A percentile compares a stretch with the other conserved stretches of the same genome.
phyloP scores from a whole-genome alignment of 2,888 invertebrate species.

The Drosophila merina region DNA sequence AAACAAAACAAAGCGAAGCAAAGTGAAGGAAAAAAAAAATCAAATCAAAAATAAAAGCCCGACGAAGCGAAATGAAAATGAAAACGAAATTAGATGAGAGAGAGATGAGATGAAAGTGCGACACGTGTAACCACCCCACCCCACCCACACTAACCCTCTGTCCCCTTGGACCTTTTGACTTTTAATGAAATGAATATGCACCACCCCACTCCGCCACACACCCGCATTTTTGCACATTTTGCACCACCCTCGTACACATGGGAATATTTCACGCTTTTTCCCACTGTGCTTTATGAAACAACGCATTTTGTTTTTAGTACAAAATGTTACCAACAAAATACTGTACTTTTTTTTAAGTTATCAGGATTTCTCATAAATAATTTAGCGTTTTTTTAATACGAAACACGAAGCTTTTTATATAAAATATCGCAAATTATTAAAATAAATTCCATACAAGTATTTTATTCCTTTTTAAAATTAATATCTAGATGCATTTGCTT shows the following conservation, averaged over 20 bases:
- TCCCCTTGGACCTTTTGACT: constrained; percentile 69
- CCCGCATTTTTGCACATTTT: not conserved
- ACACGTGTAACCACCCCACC: constrained; percentile 63
- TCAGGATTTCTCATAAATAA: not conserved
- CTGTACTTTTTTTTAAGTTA: not conserved
- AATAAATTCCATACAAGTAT: no score
- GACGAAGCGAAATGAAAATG: constrained; percentile 30
- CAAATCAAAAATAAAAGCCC: not conserved
- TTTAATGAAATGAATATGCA: constrained; percentile 78
- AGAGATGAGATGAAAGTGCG: constrained; percentile 52
- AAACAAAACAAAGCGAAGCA: constrained; percentile 22
- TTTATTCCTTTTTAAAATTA: no score
- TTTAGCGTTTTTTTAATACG: not conserved
- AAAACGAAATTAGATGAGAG: constrained; percentile 50
- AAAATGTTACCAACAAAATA: not conserved
- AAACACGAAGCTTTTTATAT: no score
- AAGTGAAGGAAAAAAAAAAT: not conserved
- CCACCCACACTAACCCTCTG: constrained; percentile 6
- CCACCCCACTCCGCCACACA: constrained; percentile 8
- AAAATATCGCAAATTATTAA: no score
- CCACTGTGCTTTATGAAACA: not conserved
- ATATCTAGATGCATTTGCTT: no score
- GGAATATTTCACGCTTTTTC: constrained; percentile 3
- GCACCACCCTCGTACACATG: not conserved
- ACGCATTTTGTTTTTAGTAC: not conserved